These are phyloP conservation scores for Drosophila subpulchrella DNA, from an alignment of 1,140 invertebrate genomes.

Conservation along the genomic window DNA sequence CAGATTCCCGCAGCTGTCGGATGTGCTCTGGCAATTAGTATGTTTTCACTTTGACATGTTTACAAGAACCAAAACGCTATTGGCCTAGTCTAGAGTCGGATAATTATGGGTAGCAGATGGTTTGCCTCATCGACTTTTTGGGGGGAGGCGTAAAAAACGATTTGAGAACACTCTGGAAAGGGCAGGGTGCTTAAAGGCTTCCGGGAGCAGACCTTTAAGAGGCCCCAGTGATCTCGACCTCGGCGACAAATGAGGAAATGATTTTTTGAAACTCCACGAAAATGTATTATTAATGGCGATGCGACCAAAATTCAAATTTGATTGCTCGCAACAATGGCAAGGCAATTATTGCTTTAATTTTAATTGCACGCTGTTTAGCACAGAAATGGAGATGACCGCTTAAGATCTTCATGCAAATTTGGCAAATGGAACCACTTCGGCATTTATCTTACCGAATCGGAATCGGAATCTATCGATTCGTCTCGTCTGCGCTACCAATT, in stretches of 20 bases:
- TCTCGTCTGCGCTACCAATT: conserved; percentile 38
- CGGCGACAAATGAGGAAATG: conserved; percentile 35
- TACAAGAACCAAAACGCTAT: conserved; percentile 52
- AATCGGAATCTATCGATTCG: conserved; percentile 24
- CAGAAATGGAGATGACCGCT: conserved; percentile 61
- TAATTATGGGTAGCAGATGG: conserved; percentile 51
- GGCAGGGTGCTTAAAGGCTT: conserved; percentile 49
- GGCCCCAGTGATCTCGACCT: conserved; percentile 21
- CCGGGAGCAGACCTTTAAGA: neutral
- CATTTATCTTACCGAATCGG: conserved; percentile 30
- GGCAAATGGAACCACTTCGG: conserved; percentile 57
- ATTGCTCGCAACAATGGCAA: conserved; percentile 31
- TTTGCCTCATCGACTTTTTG: conserved; percentile 46
- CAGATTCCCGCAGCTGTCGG: conserved; percentile 75
- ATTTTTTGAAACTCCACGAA: conserved; percentile 28
- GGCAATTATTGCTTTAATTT: conserved; percentile 56
- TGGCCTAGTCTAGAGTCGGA: conserved; percentile 30
- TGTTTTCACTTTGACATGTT: conserved; percentile 71
- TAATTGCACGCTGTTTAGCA: conserved; percentile 48
- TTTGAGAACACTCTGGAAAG: conserved; percentile 12
- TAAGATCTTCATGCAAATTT: conserved; percentile 52
- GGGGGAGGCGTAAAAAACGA: conserved; percentile 39
- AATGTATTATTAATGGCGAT: conserved; percentile 39
- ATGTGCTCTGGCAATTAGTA: conserved; percentile 61
- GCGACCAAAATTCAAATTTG: conserved; percentile 26